phyloP scores from a whole-genome alignment of 2,113 vertebrate genomes.

The Turnix velox region DNA sequence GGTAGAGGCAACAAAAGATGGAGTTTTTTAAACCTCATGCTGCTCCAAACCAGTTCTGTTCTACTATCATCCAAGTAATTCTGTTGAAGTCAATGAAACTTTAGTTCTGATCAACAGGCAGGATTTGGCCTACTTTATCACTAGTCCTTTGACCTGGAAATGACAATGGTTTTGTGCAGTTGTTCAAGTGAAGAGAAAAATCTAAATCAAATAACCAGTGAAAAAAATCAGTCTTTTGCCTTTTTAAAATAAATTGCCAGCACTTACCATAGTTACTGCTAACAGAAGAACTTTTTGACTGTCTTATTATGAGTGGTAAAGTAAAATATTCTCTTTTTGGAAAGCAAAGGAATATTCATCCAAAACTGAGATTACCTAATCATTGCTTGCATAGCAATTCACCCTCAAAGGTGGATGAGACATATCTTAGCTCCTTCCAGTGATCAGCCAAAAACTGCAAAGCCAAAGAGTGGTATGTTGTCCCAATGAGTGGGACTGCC shows the following conservation, averaged over 20 bases:
- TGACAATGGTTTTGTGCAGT: not conserved
- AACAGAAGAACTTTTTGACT: slow-evolving; percentile 48
- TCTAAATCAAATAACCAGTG: too few relatives aligned
- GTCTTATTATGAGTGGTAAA: slow-evolving; percentile 45
- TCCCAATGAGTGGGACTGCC: not conserved
- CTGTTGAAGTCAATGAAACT: not conserved
- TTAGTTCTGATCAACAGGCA: not conserved
- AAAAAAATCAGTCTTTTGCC: slow-evolving; percentile 19
- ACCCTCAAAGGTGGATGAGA: not conserved
- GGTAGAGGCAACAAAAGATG: not conserved
- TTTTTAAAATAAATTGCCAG: slow-evolving; percentile 45
- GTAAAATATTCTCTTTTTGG: slow-evolving; percentile 59
- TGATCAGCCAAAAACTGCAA: not conserved
- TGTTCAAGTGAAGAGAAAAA: too few relatives aligned
- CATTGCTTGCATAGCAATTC: not conserved
- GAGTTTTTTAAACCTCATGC: not conserved
- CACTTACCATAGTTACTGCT: slow-evolving; percentile 70
- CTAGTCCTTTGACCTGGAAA: not conserved
- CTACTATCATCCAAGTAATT: not conserved
- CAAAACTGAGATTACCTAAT: not conserved
- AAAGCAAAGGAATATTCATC: not conserved
- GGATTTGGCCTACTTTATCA: not conserved
- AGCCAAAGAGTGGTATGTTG: not conserved
- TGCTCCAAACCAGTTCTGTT: too few relatives aligned
- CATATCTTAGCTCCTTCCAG: not conserved